Evolutionary conservation across 2,113 vertebrate species (phyloP).

Genomic region (Nipponia nippon): DNA sequence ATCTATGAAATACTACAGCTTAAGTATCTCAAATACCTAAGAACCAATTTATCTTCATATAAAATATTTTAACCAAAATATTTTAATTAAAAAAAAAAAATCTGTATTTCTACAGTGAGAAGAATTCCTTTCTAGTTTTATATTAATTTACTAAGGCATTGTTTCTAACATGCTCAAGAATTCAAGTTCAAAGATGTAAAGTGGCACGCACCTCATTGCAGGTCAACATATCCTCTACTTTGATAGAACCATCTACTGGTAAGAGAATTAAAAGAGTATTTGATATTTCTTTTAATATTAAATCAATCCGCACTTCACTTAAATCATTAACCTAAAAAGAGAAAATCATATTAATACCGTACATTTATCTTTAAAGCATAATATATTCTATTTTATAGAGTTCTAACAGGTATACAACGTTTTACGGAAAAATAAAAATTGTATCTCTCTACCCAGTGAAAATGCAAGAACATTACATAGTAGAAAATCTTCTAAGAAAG

Average conservation of each 20-base stretch:
- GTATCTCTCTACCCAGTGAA: neutral
- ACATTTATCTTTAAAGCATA: neutral
- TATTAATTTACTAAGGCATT: neutral
- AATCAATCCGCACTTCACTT: constrained; percentile 74
- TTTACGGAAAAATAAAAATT: neutral
- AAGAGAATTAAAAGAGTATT: constrained; percentile 75
- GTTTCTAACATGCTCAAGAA: neutral
- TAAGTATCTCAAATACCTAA: neutral
- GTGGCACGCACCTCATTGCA: constrained; percentile 74
- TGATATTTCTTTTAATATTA: constrained; percentile 78
- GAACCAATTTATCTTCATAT: neutral
- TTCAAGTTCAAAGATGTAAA: neutral
- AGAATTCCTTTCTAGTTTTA: neutral
- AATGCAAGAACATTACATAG: neutral
- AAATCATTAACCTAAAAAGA: constrained; percentile 75
- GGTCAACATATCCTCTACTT: constrained; percentile 71
- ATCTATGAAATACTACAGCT: neutral
- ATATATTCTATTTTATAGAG: neutral
- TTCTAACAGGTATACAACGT: neutral
- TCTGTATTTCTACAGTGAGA: neutral
- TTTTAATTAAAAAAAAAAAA: neutral
- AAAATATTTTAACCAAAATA: neutral
- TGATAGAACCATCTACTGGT: constrained; percentile 54
- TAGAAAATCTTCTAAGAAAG: neutral
- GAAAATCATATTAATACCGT: neutral